A percentile compares a stretch with the other conserved stretches of the same genome.
phyloP scores from a whole-genome alignment of 1,140 invertebrate genomes.

The Pygmarrhopalites habei region DNA sequence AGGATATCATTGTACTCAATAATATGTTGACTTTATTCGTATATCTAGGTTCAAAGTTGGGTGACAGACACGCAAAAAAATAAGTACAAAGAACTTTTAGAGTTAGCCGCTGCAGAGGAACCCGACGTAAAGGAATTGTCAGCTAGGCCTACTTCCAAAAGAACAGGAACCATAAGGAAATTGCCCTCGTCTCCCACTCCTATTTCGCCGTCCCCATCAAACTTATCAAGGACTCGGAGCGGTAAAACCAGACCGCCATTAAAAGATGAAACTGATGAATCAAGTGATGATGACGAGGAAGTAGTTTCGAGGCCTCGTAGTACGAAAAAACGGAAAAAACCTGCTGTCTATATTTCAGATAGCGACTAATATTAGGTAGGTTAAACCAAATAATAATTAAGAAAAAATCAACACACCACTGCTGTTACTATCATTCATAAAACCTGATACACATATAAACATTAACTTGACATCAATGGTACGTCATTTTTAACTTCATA shows the following conservation, averaged over 20 bases:
- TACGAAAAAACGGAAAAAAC: conserved; percentile 24
- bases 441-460: no score
- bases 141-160: conserved; percentile 8
- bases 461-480: no score
- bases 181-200: conserved; percentile 17
- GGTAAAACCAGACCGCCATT: conserved; percentile 20
- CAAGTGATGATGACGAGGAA: conserved; percentile 29
- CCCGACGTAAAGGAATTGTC: conserved; percentile 39
- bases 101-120: conserved; percentile 82
- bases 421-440: no score
- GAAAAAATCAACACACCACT: no score
- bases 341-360: conserved; percentile 23
- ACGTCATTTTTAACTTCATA: no score
- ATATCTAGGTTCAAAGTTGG: conserved; percentile 34
- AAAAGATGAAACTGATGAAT: conserved; percentile 22
- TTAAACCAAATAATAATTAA: neutral
- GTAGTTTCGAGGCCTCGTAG: conserved; percentile 9
- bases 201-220: neutral
- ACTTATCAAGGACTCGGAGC: conserved; percentile 25
- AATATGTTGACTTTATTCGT: conserved; percentile 6
- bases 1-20: no score
- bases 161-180: conserved; percentile 18
- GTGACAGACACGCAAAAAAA: conserved; percentile 70
- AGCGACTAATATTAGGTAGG: conserved; percentile 31
- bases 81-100: conserved; percentile 84